These are phyloP conservation scores for Carollia perspicillata DNA, from an alignment of 2,113 vertebrate genomes.

Conservation along the genomic window DNA sequence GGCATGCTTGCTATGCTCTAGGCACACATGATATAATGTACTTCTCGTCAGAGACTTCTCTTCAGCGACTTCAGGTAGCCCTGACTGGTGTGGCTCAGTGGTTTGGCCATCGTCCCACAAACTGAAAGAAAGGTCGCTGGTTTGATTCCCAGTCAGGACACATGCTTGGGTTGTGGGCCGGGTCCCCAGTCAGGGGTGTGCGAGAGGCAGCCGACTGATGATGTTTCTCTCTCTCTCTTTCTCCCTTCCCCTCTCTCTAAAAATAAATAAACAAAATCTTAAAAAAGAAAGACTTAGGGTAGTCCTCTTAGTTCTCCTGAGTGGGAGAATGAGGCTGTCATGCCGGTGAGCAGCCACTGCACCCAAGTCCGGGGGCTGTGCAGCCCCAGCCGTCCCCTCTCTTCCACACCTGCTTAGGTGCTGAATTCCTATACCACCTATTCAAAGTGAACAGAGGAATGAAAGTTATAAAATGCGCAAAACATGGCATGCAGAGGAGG, in stretches of 20 bases:
- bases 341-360: neutral
- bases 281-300: neutral
- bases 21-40: neutral
- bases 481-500: neutral
- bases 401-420: neutral
- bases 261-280: no score
- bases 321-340: neutral
- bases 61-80: neutral
- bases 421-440: neutral
- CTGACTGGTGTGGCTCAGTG: no score
- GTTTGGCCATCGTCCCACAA: no score
- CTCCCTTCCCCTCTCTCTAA: no score
- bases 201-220: no score
- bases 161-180: no score
- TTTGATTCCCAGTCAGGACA: no score
- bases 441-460: neutral
- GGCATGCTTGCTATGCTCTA: neutral
- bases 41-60: neutral
- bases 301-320: neutral
- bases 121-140: no score
- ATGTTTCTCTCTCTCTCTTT: no score
- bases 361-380: neutral
- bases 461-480: neutral
- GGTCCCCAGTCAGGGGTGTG: no score
- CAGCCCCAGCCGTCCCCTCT: neutral